phyloP scores from a whole-genome alignment of 2,797 vertebrate species.

The Agapornis canus region DNA sequence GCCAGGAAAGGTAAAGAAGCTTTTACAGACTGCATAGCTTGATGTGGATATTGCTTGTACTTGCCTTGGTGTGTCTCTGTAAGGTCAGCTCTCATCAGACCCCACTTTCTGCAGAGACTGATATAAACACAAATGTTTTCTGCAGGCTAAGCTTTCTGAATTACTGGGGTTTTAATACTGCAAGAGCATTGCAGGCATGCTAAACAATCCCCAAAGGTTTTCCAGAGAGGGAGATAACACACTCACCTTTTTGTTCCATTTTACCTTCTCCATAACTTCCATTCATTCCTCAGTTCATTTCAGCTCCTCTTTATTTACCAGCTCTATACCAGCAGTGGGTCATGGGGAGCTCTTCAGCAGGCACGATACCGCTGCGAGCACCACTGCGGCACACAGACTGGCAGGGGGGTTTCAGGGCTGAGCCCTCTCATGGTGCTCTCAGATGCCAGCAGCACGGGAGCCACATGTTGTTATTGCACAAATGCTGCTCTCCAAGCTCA shows the following conservation, averaged over 20 bases:
- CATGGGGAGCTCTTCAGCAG: background rate
- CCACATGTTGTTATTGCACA: background rate
- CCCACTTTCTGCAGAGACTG: background rate
- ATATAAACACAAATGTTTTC: background rate
- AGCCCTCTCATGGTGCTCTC: background rate
- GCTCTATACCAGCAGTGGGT: background rate
- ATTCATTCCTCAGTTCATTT: background rate
- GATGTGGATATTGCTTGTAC: background rate
- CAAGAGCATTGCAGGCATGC: background rate
- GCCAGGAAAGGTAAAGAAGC: constrained; percentile 28
- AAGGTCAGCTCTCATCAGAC: background rate
- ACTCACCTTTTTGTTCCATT: background rate
- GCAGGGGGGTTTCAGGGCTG: background rate
- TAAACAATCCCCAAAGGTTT: background rate
- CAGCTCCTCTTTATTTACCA: background rate
- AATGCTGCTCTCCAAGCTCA: background rate
- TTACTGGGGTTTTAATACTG: background rate
- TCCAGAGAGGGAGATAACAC: background rate
- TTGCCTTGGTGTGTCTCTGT: background rate
- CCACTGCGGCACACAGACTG: background rate
- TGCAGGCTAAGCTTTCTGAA: background rate
- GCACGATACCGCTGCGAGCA: accelerated
- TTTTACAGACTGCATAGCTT: background rate
- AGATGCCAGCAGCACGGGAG: accelerated
- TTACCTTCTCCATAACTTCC: background rate